Base-by-base conservation (phyloP, 2,797 vertebrate species). In the Dicrostonyx torquatus region DNA sequence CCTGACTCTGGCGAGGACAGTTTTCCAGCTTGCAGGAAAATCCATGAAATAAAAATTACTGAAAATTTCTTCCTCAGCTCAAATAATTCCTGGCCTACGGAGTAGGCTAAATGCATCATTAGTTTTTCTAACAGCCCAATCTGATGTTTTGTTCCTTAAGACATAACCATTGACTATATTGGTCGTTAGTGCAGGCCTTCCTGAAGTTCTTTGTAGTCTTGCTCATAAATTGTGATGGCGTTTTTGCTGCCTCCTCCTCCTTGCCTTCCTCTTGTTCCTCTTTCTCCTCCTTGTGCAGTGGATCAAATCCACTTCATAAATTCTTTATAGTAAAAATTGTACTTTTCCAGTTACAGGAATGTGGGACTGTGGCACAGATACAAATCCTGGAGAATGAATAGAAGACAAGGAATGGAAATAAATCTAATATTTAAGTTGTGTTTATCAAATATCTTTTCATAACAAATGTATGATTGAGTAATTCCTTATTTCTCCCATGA, bases 401-500 rank as follows among this genome's bases (percentile, higher is more conserved):
- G 64, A 76, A 87, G 37, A 89, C 75, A 60, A 77, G 66, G 5
- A 95, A 95, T 43, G 31, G 37, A 76, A 85, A 48, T 80, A 20
- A 87, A n/a, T 94, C 76, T 64, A 88, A 76, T 12, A 55, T 84
- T 7, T 78, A 62, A 82, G n/a, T 87, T 89, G 10, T 66, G 78
- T 76, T 92, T 85, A 75, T 95, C 84, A 6, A 15, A 43, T 79
- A 31, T 83, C 29, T 93, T 80, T 94, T 96, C 85, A 66, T 70
- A 96, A 83, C 26, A 64, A 66, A 90, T 45, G 1, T 88, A n/a
- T 95, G 6, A 15, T 78, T 70, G 37, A 93, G 48, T 78, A 45
- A 83, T 89, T 40, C 50, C 75, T 93, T 92, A 79, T 83, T 93
- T 94, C n/a, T 91, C 20, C 43, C 84, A 85, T 8, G 88, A 40